These are phyloP conservation scores for Psittacula cyanocephala DNA, from an alignment of 2,113 vertebrate species.

Conservation along the genomic window DNA sequence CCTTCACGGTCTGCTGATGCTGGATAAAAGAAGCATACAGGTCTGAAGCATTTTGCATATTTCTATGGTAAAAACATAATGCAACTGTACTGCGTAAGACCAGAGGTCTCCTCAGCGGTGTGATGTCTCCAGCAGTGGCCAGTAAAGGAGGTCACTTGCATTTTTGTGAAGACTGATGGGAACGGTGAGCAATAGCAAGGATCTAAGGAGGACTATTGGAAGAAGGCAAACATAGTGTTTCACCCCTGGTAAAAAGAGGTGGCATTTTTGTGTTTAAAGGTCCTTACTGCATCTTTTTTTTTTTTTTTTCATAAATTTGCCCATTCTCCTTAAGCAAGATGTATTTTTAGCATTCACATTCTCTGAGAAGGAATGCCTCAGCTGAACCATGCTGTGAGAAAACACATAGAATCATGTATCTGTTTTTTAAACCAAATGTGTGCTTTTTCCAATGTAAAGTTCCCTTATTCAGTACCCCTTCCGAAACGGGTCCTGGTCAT, in stretches of 20 bases:
- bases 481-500: not conserved
- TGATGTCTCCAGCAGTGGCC: not conserved
- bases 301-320: not conserved
- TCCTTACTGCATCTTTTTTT: not conserved
- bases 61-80: not conserved
- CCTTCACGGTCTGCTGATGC: not conserved
- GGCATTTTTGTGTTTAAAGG: not conserved
- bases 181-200: not conserved
- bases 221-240: not conserved
- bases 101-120: not conserved
- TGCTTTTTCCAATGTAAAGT: not conserved
- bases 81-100: not conserved
- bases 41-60: not conserved
- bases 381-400: not conserved
- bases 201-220: not conserved
- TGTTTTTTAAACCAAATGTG: not conserved
- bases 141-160: accelerated
- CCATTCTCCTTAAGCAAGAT: not conserved
- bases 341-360: not conserved
- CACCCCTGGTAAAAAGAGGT: not conserved
- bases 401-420: not conserved
- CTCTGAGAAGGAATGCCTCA: not conserved
- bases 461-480: not conserved
- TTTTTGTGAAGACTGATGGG: not conserved
- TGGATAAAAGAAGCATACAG: not conserved